phyloP scores from a whole-genome alignment of 2,113 vertebrate genomes.

The Hepsetus odoe region DNA sequence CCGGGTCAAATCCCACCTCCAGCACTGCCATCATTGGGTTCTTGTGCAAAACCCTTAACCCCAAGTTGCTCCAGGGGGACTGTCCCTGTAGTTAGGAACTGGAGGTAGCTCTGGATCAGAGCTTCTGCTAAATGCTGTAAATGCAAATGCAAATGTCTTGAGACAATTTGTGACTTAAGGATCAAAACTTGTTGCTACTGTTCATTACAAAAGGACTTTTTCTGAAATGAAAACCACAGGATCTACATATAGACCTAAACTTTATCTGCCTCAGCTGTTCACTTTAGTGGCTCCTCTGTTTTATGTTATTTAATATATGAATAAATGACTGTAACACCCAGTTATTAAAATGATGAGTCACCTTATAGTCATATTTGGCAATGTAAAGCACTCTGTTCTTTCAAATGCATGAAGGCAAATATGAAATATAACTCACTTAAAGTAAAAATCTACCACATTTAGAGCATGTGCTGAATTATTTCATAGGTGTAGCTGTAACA shows the following conservation, averaged over 20 bases:
- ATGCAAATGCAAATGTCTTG: too few relatives aligned
- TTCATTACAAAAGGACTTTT: neutral
- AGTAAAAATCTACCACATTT: neutral
- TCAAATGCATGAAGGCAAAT: neutral
- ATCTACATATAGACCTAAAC: neutral
- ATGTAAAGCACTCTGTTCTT: neutral
- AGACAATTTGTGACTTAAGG: too few relatives aligned
- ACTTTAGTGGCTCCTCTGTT: neutral
- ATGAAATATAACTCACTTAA: neutral
- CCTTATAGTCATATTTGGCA: neutral
- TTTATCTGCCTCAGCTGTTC: neutral
- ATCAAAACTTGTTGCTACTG: neutral
- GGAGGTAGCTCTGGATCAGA: too few relatives aligned
- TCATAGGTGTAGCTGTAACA: slow-evolving; percentile 7
- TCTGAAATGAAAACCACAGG: neutral
- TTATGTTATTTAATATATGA: neutral
- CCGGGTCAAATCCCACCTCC: too few relatives aligned
- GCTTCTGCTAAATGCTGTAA: too few relatives aligned
- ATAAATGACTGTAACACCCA: neutral
- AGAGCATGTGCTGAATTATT: neutral
- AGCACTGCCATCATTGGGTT: too few relatives aligned
- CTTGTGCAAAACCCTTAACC: too few relatives aligned
- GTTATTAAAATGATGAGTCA: neutral
- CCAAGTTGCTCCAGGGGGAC: too few relatives aligned
- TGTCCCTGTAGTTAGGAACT: too few relatives aligned